Percentiles rank a stretch among this genome's conserved stretches.
phyloP scores from a whole-genome alignment of 2,888 invertebrate species.

The Chloroclystis v-ata region DNA sequence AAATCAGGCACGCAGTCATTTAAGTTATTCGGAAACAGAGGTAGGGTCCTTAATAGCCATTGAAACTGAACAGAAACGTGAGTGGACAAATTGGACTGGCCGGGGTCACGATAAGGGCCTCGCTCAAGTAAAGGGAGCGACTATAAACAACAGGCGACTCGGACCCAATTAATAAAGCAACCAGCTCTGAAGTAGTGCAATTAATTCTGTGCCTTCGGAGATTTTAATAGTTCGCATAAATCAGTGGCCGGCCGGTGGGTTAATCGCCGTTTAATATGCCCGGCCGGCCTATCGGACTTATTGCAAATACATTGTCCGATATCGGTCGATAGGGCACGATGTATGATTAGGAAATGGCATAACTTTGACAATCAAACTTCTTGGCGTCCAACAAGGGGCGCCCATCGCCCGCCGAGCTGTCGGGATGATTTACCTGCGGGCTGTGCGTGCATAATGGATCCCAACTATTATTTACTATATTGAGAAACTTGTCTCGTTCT shows the following conservation, averaged over 20 bases:
- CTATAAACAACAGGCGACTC: constrained; percentile 75
- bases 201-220: constrained; percentile 77
- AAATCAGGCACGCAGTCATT: constrained; percentile 20
- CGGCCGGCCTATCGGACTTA: constrained; percentile 52
- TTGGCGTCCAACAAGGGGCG: constrained; percentile 28
- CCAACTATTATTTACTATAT: no score
- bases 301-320: constrained; percentile 38
- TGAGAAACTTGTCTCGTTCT: no score
- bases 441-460: no score
- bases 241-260: constrained; percentile 72
- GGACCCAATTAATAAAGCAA: constrained; percentile 76
- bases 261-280: constrained; percentile 77
- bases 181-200: constrained; percentile 74
- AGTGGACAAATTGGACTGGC: constrained; percentile 72
- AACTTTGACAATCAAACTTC: constrained; percentile 16
- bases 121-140: constrained; percentile 62
- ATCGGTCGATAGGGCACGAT: constrained; percentile 35
- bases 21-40: constrained; percentile 48
- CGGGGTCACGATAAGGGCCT: constrained; percentile 68
- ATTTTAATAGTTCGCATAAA: constrained; percentile 78
- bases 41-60: constrained; percentile 70
- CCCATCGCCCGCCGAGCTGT: neutral
- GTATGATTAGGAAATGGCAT: constrained; percentile 29
- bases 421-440: neutral
- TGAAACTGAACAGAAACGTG: constrained; percentile 70